phyloP scores from a whole-genome alignment of 2,113 vertebrate species.

The Todiramphus chloris region DNA sequence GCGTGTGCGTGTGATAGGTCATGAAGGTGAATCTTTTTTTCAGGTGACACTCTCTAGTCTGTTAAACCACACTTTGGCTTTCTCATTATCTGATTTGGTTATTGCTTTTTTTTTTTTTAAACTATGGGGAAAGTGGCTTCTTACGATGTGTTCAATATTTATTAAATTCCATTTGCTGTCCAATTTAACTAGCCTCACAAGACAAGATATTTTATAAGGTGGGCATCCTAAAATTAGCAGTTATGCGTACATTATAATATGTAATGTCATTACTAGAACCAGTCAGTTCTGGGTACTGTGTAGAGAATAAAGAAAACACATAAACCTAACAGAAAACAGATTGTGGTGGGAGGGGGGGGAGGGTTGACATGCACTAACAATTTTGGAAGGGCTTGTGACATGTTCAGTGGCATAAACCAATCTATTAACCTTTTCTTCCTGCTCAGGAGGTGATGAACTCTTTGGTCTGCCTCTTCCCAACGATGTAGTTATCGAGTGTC shows the following conservation, averaged over 20 bases:
- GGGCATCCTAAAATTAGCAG: conserved; percentile 17
- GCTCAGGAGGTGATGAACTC: conserved; percentile 54
- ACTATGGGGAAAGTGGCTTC: neutral
- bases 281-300: conserved; percentile 37
- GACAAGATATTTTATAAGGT: conserved; percentile 26
- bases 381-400: conserved; percentile 18
- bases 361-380: conserved; percentile 36
- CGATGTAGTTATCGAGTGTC: conserved; percentile 32
- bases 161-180: conserved; percentile 16
- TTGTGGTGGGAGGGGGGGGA: conserved; percentile 15
- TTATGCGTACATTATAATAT: neutral
- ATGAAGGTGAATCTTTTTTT: conserved; percentile 65
- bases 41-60: conserved; percentile 53
- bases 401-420: conserved; percentile 52
- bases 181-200: neutral
- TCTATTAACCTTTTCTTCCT: conserved; percentile 58
- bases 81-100: conserved; percentile 55
- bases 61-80: conserved; percentile 43
- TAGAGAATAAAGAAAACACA: conserved; percentile 59
- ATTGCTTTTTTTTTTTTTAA: neutral
- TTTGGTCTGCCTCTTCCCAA: conserved; percentile 37
- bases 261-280: conserved; percentile 58
- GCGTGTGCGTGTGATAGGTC: conserved; percentile 50
- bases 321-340: conserved; percentile 68
- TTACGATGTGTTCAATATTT: neutral